These are phyloP conservation scores for Smutsia gigantea DNA, from an alignment of 2,797 vertebrate genomes.

Conservation along the genomic window DNA sequence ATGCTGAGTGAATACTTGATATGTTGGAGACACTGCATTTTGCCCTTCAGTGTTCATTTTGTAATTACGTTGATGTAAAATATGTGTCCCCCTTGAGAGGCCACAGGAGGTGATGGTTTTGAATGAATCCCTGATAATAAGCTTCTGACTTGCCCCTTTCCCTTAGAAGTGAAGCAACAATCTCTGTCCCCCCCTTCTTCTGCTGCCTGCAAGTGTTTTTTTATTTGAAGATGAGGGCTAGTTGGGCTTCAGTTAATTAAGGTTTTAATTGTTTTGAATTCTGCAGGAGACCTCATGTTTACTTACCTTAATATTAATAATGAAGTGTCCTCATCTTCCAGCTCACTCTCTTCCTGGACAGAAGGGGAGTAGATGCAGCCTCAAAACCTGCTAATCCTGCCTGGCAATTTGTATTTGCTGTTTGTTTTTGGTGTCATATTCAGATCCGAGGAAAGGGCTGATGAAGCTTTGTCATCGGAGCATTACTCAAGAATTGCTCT, in stretches of 20 bases:
- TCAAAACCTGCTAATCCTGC: neutral
- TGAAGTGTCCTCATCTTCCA: neutral
- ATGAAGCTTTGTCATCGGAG: neutral
- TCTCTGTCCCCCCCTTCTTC: neutral
- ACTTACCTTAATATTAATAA: constrained; percentile 57
- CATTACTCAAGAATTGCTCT: neutral
- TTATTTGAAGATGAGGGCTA: constrained; percentile 34
- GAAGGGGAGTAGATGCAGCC: neutral
- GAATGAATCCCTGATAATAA: neutral
- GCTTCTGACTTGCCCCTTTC: neutral
- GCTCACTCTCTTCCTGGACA: neutral
- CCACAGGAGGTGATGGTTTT: neutral
- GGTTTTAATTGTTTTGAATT: constrained; percentile 83
- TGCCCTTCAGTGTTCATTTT: neutral
- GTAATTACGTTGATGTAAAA: neutral
- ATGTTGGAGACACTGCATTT: fast-evolving
- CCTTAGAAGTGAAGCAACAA: neutral
- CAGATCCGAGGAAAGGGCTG: neutral
- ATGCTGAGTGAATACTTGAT: fast-evolving
- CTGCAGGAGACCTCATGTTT: constrained; percentile 61
- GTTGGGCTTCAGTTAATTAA: constrained; percentile 74
- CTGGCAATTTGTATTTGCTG: neutral
- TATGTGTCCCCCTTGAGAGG: neutral
- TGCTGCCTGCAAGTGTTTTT: neutral
- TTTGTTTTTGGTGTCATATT: neutral